phyloP scores from a whole-genome alignment of 2,113 vertebrate species.

The Xiphophorus couchianus region DNA sequence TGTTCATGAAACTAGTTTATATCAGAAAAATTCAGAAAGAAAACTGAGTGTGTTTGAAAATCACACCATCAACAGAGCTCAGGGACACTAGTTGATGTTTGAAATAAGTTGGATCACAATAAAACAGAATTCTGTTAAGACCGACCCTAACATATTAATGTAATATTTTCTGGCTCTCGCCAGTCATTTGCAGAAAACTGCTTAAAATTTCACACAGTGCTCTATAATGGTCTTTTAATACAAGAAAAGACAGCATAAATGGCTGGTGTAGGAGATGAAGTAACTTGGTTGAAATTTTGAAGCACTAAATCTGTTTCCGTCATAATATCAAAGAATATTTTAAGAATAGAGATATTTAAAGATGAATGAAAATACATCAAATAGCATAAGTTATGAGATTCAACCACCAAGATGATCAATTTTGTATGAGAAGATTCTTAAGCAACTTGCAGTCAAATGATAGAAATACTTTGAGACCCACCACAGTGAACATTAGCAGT shows the following conservation, averaged over 20 bases:
- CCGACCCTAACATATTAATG: slow-evolving; percentile 14
- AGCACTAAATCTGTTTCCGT: slow-evolving; percentile 35
- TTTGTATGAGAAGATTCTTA: slow-evolving; percentile 60
- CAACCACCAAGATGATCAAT: slow-evolving; percentile 44
- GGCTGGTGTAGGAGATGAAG: slow-evolving; percentile 22
- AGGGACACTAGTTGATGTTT: slow-evolving; percentile 15
- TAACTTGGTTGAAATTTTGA: slow-evolving; percentile 39
- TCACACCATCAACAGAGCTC: slow-evolving; percentile 5
- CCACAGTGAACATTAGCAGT: slow-evolving; percentile 19
- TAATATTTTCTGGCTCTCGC: slow-evolving; percentile 27
- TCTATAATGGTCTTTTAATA: not conserved
- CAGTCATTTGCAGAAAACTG: slow-evolving; percentile 31
- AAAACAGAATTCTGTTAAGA: slow-evolving; percentile 23
- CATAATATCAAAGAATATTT: slow-evolving; percentile 51
- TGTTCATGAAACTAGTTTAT: slow-evolving; percentile 14
- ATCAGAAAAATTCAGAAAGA: slow-evolving; percentile 17
- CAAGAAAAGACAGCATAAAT: not conserved
- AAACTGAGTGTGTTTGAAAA: slow-evolving; percentile 8
- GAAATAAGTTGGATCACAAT: slow-evolving; percentile 29
- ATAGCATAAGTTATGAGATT: slow-evolving; percentile 51
- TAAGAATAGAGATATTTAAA: slow-evolving; percentile 44
- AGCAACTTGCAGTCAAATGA: slow-evolving; percentile 53
- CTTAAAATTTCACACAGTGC: slow-evolving; percentile 14
- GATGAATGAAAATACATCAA: slow-evolving; percentile 59
- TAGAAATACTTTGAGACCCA: slow-evolving; percentile 37